Evolutionary conservation across 1,140 invertebrate species (phyloP), one percentile per base, ranked within the genome.

Genomic region (Neocloeon triangulifer): DNA sequence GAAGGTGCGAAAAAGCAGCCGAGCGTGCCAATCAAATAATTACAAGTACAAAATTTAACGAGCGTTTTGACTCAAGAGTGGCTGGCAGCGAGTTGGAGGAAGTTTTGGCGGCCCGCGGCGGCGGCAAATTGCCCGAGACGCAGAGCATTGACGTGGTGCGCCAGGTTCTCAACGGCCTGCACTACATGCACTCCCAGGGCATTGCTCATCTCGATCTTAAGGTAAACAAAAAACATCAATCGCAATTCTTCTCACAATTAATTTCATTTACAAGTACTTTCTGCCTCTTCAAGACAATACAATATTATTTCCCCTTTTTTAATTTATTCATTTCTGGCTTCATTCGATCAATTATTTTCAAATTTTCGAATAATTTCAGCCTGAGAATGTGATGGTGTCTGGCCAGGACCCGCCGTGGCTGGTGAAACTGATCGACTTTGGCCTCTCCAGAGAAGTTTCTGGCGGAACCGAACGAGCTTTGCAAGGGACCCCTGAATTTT

Each of bases 181-280:
- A 68, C 45, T 61, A 73, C 42, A 61, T 78, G 49, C 73, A 78
- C 47, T 57, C 56, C 28, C 54, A 62, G 38, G 61, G 65, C 41
- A 64, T 77, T 43, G 65, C 65, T 37, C 74, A 79, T 51, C 53
- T 79, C 36, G 71, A 75, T 41, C 44, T 73, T 9, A 64, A 60
- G 43, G 59, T 62, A n/a, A n/a, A n/a, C n/a, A n/a, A n/a, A n/a
- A n/a, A n/a, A n/a, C n/a, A n/a, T n/a, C n/a, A n/a, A n/a, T n/a
- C n/a, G n/a, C n/a, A n/a, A n/a, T n/a, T n/a, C n/a, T n/a, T n/a
- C n/a, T n/a, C n/a, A n/a, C n/a, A n/a, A 6, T 25, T 9, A 27
- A 29, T 18, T 4, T 30, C 5, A 12, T 8, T 28, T 8, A 12
- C 6, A 13, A 28, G 26, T 9, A 28, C 8, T 7, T 28, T 13